Evolutionary conservation across 2,113 vertebrate species (phyloP).

Genomic region (Grallaria varia): DNA sequence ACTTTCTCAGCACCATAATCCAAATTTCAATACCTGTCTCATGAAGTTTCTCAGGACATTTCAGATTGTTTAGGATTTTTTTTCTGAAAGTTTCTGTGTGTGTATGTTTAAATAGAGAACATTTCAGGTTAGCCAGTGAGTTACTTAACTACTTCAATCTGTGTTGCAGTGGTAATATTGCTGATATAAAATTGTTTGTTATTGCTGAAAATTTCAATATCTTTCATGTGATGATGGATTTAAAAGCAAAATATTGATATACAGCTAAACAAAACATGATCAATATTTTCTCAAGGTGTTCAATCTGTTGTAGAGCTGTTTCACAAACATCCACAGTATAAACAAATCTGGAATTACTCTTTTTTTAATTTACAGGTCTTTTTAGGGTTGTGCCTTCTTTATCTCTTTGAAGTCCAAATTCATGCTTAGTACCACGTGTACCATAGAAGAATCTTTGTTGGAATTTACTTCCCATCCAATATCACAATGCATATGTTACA

Average conservation of each 20-base stretch:
- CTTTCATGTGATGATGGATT: conserved; percentile 71
- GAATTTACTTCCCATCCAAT: conserved; percentile 55
- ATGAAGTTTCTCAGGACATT: not conserved
- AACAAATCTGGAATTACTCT: conserved; percentile 54
- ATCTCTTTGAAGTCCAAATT: conserved; percentile 13
- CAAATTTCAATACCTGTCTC: not conserved
- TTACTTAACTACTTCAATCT: conserved; percentile 73
- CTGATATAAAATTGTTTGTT: conserved; percentile 64
- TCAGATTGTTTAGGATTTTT: not conserved
- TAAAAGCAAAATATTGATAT: conserved; percentile 71
- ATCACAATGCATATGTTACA: conserved; percentile 34
- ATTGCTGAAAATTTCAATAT: conserved; percentile 73
- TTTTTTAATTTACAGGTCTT: conserved; percentile 47
- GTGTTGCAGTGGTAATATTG: conserved; percentile 66
- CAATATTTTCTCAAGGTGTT: conserved; percentile 64
- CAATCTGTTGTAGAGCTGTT: conserved; percentile 28
- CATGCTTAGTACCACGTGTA: conserved; percentile 17
- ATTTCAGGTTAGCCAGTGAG: conserved; percentile 59
- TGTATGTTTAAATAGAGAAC: conserved; percentile 45
- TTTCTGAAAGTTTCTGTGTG: not conserved
- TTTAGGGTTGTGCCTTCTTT: conserved; percentile 55
- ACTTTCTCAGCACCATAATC: not conserved
- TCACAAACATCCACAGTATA: conserved; percentile 54
- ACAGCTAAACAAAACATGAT: conserved; percentile 50
- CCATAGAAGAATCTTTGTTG: conserved; percentile 15